Evolutionary conservation across 2,113 vertebrate genomes (phyloP), one percentile per base, ranked within the genome.

Genomic region (Pardalotus punctatus): DNA sequence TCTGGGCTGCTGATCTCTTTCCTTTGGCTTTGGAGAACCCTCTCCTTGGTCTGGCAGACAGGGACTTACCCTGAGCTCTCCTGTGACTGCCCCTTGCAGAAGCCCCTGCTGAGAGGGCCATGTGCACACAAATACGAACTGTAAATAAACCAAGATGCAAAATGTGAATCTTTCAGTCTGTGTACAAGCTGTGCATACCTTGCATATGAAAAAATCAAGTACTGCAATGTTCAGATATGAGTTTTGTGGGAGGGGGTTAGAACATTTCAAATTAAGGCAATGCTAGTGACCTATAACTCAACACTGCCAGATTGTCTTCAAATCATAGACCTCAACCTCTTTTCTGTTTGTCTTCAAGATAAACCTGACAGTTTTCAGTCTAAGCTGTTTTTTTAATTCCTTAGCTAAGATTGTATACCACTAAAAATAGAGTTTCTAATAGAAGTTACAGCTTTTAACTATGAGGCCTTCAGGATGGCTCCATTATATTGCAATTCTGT

Each of bases 401-500:
- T 62, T 74, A 72, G 54, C 47, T n/a, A 89, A 93, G 93, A 84
- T 18, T 67, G n/a, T 90, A 6, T 78, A 48, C 19, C 25, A 40
- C 50, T 90, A 57, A 97, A 95, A 96, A 93, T 65, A 80, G 77
- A 70, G 40, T 56, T 78, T 80, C 27, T 73, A 79, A 71, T 60
- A 45, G 87, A 80, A 77, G 62, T 31, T 88, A 35, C 27, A 71
- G 35, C 42, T 86, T 92, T 86, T 85, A 92, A 69, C 73, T 78
- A 24, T 33, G 35, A 90, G 61, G 40, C 43, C 42, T 91, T 93
- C 54, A 73, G 71, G 56, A 95, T 85, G 62, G 40, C 35, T 93
- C 64, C 35, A 57, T 83, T 84, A 64, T 87, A 54, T 40, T 95
- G 61, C 56, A 62, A 12, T 69, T 89, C 54, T 67, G 21, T 86